These are phyloP conservation scores for Conus canariensis DNA, from an alignment of 2,888 invertebrate genomes.

Conservation along the genomic window DNA sequence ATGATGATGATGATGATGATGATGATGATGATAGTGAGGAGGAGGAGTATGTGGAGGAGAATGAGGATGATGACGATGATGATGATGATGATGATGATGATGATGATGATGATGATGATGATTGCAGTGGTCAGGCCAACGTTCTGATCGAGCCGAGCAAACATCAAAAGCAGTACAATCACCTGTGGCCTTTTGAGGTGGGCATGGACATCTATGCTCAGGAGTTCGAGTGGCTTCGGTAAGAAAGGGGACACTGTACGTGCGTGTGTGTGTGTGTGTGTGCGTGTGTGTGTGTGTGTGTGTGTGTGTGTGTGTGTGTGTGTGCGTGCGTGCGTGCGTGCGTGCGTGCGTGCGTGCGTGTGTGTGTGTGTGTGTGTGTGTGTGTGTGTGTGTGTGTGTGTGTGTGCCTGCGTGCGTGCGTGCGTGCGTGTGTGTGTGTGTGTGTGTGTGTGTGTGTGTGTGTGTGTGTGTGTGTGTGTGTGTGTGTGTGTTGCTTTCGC, in stretches of 20 bases:
- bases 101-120: conserved; percentile 22
- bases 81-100: conserved; percentile 26
- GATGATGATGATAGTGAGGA: neutral
- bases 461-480: no score
- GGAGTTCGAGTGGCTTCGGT: conserved; percentile 73
- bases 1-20: neutral
- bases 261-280: neutral
- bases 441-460: no score
- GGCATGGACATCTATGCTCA: conserved; percentile 68
- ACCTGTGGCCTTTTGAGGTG: conserved; percentile 72
- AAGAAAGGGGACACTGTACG: conserved; percentile 21
- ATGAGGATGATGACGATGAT: conserved; percentile 1
- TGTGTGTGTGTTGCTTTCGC: no score
- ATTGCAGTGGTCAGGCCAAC: conserved; percentile 71
- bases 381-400: neutral
- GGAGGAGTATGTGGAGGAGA: neutral
- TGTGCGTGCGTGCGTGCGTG: neutral
- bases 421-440: no score
- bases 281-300: neutral
- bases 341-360: neutral
- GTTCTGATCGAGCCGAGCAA: conserved; percentile 67
- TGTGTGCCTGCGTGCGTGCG: neutral
- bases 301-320: neutral
- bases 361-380: no score
- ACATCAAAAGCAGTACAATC: conserved; percentile 69